Percentiles rank a stretch among this genome's conserved stretches.
Evolutionary conservation across 2,888 invertebrate genomes (phyloP).

Genomic region (Stratiomys singularior): DNA sequence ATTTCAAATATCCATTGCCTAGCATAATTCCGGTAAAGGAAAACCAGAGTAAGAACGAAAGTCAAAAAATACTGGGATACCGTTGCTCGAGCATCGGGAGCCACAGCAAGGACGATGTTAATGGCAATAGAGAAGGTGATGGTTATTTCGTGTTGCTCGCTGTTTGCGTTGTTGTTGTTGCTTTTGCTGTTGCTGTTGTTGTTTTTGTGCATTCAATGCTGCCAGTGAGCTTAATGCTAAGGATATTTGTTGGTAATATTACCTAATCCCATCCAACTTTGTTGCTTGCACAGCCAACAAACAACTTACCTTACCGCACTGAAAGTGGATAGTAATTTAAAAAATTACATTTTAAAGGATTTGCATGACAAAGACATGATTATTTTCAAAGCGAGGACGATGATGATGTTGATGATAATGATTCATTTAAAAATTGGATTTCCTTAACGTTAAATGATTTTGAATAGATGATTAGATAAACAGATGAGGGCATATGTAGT

Average conservation of each 20-base stretch:
- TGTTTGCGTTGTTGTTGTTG: no score
- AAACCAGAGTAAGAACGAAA: no score
- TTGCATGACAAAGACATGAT: slow-evolving; percentile 12
- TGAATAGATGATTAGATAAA: no score
- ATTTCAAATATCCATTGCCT: no score
- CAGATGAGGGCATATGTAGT: no score
- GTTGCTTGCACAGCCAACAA: slow-evolving; percentile 1
- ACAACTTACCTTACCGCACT: background rate
- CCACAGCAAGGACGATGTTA: no score
- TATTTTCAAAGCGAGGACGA: background rate
- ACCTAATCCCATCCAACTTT: slow-evolving; percentile 1
- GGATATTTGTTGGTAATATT: slow-evolving; percentile 1
- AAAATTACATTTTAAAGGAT: slow-evolving; percentile 9
- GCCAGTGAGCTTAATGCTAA: background rate
- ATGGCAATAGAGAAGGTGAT: no score
- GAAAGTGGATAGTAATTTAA: slow-evolving; percentile 18
- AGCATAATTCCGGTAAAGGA: no score
- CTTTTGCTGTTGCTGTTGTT: background rate
- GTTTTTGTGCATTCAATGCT: background rate
- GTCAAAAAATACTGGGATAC: no score
- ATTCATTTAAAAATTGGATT: slow-evolving; percentile 1
- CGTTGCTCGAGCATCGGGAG: no score
- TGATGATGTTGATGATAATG: background rate
- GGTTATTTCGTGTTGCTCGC: no score
- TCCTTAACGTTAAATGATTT: background rate